Evolutionary conservation across 2,113 vertebrate species (phyloP), one percentile per base, ranked within the genome.

Genomic region (Antechinus stuartii): DNA sequence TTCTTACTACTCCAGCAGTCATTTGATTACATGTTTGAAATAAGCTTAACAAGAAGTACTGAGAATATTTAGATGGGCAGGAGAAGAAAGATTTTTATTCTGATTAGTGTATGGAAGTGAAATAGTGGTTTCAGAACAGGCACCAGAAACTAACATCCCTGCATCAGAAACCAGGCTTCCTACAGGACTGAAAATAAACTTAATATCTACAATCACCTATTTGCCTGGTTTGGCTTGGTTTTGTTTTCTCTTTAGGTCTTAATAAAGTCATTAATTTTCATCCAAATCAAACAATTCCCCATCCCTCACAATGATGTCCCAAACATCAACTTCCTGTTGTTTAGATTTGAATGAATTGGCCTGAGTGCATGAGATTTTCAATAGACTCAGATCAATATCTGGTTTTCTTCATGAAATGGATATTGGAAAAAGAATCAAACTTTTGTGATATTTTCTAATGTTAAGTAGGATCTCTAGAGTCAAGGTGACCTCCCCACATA

Each of bases 361-460:
- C 25, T 92, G 93, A 57, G 91, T 61, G 94, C 93, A 56, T 24
- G 89, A 55, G 92, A 93, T 94, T 96, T 90, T 94, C 96, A 97
- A 97, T 97, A 94, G 76, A 92, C 23, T 35, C 96, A 93, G 19
- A 46, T 94, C 91, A 93, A 96, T 96, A 98, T 94, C 97, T 68
- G 56, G 47, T 92, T 95, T 96, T 97, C 97, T 42, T n/a, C 89
- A 93, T 89, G 91, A 0, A 0, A 96, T 98, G 91, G 92, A 97
- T 98, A 97, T 97, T 98, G 96, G 97, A 97, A 98, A 96, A 89
- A 96, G 49, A 49, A 49, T 35, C 68, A 96, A 98, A 97, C 92
- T 96, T 98, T 95, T 96, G 97, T 97, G 96, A 93, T 93, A 91
- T 96, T 68, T 94, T 96, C 49, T 96, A 98, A 98, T 98, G 96